Conservation (phyloP, 2,888 invertebrate genomes). For the Penaeus monodon region DNA sequence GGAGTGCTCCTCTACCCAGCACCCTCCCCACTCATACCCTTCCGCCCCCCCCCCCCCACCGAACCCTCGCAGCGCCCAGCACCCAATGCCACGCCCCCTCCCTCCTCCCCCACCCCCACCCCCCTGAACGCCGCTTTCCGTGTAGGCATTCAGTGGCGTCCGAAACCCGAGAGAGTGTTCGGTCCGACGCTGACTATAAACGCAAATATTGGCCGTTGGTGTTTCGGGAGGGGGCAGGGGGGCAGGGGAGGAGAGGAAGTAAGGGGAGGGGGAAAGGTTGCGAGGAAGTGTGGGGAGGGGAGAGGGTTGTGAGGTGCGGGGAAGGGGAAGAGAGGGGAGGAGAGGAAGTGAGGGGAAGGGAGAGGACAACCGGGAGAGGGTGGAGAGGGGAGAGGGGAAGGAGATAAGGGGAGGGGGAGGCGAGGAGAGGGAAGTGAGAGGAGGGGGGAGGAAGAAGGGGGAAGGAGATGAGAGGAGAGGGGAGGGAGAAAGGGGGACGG, state of each 20-base stretch:
- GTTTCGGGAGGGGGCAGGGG: neutral
- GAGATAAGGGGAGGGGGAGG: neutral
- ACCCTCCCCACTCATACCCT: too few species aligned
- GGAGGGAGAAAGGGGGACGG: neutral
- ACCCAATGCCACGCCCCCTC: too few species aligned
- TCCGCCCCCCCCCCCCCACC: too few species aligned
- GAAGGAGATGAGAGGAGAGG: too few species aligned
- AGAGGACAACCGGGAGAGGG: neutral
- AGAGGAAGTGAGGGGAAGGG: too few species aligned
- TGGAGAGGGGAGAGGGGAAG: neutral
- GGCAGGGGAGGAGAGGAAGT: too few species aligned
- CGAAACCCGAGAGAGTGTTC: conserved; percentile 15
- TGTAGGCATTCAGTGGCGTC: conserved; percentile 44
- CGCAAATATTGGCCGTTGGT: neutral
- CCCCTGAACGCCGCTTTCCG: conserved; percentile 44
- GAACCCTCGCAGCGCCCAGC: too few species aligned
- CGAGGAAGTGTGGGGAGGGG: neutral
- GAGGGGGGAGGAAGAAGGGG: neutral
- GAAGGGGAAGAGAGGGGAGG: neutral
- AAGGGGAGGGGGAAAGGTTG: neutral
- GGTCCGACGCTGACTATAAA: conserved; percentile 29
- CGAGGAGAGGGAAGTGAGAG: neutral
- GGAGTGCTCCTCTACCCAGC: too few species aligned
- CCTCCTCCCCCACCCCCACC: neutral
- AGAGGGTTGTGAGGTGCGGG: too few species aligned